Evolutionary conservation across 2,113 vertebrate species (phyloP), one percentile per base, ranked within the genome.

Genomic region (Semicossyphus pulcher): DNA sequence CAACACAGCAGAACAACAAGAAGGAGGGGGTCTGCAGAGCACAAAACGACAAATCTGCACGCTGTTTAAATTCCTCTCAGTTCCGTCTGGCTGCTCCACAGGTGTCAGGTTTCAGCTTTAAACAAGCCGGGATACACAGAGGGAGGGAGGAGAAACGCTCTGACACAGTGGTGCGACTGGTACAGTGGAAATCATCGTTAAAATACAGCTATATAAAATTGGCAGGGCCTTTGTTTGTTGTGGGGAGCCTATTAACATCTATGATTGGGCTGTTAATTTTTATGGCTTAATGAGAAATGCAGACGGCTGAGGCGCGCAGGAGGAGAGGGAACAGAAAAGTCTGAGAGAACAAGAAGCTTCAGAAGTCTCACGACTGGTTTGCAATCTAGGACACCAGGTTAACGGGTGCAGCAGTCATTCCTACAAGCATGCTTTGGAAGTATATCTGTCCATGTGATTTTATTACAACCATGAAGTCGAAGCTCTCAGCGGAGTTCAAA

Each of bases 21-120:
- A 36, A n/a, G 14, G 15, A 26, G 20, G 4, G 18, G 14, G 34
- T 68, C 53, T 41, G 62, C 37, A 14, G 48, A 1, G 21, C 29
- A 23, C 60, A 65, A 63, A 84, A 67, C 10, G 29, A 65, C 66
- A 23, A 76, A 82, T 84, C 80, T 81, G 78, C 64, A 83, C 65
- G 63, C 48, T 42, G 62, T 84, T 83, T 81, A 79, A 89, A 91
- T 87, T 90, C 87, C 87, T 80, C 1, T 8, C 48, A 2, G 68
- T 57, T 84, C 56, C 68, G 56, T 32, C 60, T 56, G 48, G 37
- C 47, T 36, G 52, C 68, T 80, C 58, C 68, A 25, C 66, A 48
- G 59, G 87, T 73, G 56, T 89, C 84, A 3, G 12, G 80, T 91
- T 90, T 86, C 87, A 82, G 59, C 48, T 34, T 69, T 20, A 62